These are phyloP conservation scores for Alectura lathami DNA, from an alignment of 2,113 vertebrate species.

Conservation along the genomic window DNA sequence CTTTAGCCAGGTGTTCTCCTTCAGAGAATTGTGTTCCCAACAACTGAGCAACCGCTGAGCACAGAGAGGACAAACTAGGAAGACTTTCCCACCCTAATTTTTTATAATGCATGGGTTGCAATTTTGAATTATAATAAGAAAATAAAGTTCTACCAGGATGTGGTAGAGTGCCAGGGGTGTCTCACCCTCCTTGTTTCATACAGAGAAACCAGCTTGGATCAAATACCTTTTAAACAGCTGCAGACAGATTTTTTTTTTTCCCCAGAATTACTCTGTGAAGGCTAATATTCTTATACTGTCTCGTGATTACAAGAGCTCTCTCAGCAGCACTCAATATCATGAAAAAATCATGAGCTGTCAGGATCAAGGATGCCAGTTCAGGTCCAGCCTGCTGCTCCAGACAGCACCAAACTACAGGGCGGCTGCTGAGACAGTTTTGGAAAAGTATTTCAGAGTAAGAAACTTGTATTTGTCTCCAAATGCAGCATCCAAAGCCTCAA, in stretches of 20 bases:
- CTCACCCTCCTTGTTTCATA: not conserved
- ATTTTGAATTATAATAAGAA: not conserved
- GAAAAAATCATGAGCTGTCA: not conserved
- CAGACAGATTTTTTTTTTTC: not conserved
- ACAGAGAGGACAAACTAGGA: not conserved
- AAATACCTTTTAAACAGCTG: not conserved
- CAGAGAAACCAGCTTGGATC: constrained; percentile 1
- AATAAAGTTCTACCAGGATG: not conserved
- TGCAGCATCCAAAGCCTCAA: constrained; percentile 42
- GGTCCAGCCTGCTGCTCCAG: constrained; percentile 10
- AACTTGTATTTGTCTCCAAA: constrained; percentile 11
- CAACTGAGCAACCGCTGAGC: not conserved
- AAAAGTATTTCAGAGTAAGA: not conserved
- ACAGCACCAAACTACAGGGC: not conserved
- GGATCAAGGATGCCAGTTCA: not conserved
- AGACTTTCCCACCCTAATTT: not conserved
- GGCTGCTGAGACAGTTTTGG: not conserved
- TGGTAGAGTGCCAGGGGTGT: not conserved
- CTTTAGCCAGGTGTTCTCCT: not conserved
- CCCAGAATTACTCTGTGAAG: not conserved
- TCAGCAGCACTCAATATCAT: not conserved
- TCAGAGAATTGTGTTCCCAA: not conserved
- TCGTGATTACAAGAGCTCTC: not conserved
- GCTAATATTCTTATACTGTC: not conserved
- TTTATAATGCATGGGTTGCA: not conserved